Evolutionary conservation across 2,113 vertebrate genomes (phyloP).

Genomic region (Calyptommatus sinebrachiatus): DNA sequence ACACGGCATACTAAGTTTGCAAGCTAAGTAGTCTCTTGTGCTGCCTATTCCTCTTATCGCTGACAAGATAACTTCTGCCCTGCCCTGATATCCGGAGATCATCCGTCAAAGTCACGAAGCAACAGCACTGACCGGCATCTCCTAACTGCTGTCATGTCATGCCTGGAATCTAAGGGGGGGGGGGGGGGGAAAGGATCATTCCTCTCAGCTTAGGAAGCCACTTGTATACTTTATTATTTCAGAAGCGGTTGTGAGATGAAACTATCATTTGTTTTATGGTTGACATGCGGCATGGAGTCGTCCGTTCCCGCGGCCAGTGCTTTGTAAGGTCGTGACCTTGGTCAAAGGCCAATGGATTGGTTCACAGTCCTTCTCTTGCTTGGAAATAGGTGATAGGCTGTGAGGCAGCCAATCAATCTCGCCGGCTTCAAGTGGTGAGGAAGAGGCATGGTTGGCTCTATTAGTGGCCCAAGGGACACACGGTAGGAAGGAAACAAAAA

Average conservation of each 20-base stretch:
- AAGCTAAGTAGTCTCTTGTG: not conserved
- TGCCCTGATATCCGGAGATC: not conserved
- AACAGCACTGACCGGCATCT: not conserved
- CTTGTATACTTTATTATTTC: slow-evolving; percentile 5
- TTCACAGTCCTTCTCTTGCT: not conserved
- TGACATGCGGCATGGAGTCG: slow-evolving; percentile 21
- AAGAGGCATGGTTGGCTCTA: not conserved
- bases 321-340: slow-evolving; percentile 13
- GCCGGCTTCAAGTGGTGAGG: not conserved
- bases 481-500: not conserved
- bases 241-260: slow-evolving; percentile 18
- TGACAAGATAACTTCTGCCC: not conserved
- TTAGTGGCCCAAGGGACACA: not conserved
- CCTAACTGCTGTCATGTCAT: not conserved
- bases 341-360: slow-evolving; percentile 18
- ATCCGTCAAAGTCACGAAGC: not conserved
- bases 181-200: slow-evolving; percentile 1
- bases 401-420: slow-evolving; percentile 23
- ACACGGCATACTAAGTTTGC: not conserved
- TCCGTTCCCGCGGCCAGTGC: slow-evolving; percentile 3
- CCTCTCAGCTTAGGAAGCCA: not conserved
- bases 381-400: slow-evolving; percentile 22
- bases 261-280: slow-evolving; percentile 21
- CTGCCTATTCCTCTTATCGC: not conserved
- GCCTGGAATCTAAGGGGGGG: not conserved